These are phyloP conservation scores for Alca torda DNA, from an alignment of 2,797 vertebrate species.

Conservation along the genomic window DNA sequence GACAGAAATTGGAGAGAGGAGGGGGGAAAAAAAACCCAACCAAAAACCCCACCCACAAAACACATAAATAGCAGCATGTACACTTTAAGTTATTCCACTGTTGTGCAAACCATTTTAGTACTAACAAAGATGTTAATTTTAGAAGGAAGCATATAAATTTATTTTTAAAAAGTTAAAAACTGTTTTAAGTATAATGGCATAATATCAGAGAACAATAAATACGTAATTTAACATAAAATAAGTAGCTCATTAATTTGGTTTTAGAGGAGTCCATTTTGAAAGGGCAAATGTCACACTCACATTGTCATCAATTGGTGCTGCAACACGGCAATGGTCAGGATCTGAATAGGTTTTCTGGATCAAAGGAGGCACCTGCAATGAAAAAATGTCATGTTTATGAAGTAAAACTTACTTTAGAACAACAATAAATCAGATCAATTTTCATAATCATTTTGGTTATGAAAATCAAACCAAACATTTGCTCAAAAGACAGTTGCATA, in stretches of 20 bases:
- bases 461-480: not conserved
- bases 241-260: not conserved
- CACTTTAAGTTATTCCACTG: not conserved
- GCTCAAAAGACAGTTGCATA: not conserved
- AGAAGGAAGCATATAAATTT: not conserved
- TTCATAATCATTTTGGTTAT: not conserved
- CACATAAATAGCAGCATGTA: not conserved
- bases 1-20: not conserved
- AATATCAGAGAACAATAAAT: not conserved
- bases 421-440: not conserved
- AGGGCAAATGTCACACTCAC: constrained; percentile 78
- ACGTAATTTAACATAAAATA: not conserved
- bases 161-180: not conserved
- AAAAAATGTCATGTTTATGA: not conserved
- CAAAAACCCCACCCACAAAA: not conserved
- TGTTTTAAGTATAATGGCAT: not conserved
- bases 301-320: constrained; percentile 95
- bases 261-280: not conserved
- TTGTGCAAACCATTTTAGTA: not conserved
- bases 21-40: not conserved
- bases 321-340: constrained; percentile 93
- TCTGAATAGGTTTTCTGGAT: constrained; percentile 92
- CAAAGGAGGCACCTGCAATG: constrained; percentile 78
- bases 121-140: not conserved
- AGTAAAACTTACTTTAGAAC: not conserved